Evolutionary conservation across 2,113 vertebrate species (phyloP), one percentile per base, ranked within the genome.

Genomic region (Brachypteracias leptosomus): DNA sequence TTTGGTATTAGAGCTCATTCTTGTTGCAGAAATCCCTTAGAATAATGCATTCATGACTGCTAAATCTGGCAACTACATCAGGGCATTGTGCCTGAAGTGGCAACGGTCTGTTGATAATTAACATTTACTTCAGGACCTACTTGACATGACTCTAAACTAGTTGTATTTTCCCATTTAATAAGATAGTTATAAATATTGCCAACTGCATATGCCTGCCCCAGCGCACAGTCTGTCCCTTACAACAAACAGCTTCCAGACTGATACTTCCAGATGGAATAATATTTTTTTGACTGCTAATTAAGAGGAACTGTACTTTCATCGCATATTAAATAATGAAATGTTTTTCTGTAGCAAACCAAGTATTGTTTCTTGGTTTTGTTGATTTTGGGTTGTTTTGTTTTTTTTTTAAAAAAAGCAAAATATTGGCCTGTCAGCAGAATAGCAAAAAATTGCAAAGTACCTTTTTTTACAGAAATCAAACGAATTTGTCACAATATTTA

Each of bases 271-370:
- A 86, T 87, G 57, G 62, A 91, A 80, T 70, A 66, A 58, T 77
- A 5, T 17, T 71, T 90, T 85, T 75, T 88, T 90, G 44, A 83
- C 28, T 79, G 62, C 86, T 96, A 70, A 71, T 97, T 97, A 95
- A 55, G 68, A 96, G 68, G 88, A 95, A 65, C 47, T 79, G 29
- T 76, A 58, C 49, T 95, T 91, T 74, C 40, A 88, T 72, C 5
- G 3, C n/a, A 21, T 58, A 16, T 40, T 26, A 93, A 92, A 59
- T 95, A 95, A 95, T 91, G 77, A 95, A 80, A 51, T 88, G 16
- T 77, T 92, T 77, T 86, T 57, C 9, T 40, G 16, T 61, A 47
- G 42, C 33, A 65, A 66, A 46, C 38, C 52, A 89, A 88, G 55
- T 59, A 63, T 9, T 76, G 9, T 0, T 3, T 52, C 49, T 44